These are phyloP conservation scores for Dryobates pubescens DNA, from an alignment of 2,797 vertebrate species.

Conservation along the genomic window DNA sequence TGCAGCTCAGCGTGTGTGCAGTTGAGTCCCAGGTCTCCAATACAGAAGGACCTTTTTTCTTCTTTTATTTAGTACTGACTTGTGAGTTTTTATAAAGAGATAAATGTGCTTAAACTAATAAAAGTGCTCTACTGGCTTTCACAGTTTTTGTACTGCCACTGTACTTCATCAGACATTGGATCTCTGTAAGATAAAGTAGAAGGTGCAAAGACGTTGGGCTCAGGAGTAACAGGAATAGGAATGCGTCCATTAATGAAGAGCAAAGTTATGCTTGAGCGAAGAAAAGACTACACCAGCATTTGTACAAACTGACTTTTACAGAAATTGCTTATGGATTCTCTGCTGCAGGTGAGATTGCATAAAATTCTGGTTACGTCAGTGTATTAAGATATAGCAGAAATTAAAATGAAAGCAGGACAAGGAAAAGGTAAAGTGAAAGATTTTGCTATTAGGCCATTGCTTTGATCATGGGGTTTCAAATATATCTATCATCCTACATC, in stretches of 20 bases:
- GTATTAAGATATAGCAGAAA: slow-evolving; percentile 66
- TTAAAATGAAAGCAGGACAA: slow-evolving; percentile 70
- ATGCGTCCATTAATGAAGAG: neutral
- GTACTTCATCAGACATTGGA: neutral
- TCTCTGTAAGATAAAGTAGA: neutral
- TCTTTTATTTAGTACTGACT: neutral
- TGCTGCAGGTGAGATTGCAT: slow-evolving; percentile 12
- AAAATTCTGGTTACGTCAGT: slow-evolving; percentile 31
- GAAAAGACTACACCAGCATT: neutral
- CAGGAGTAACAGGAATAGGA: neutral
- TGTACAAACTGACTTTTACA: slow-evolving; percentile 30
- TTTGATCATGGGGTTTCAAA: slow-evolving; percentile 77
- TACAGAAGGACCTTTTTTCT: neutral
- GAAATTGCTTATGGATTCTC: slow-evolving; percentile 60
- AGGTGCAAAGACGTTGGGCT: neutral
- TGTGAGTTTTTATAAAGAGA: neutral
- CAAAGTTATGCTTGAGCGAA: neutral
- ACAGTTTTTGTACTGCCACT: neutral
- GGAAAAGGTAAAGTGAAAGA: slow-evolving; percentile 72
- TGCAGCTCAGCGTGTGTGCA: neutral
- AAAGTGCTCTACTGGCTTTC: neutral
- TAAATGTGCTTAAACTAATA: neutral
- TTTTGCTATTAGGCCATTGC: slow-evolving; percentile 71
- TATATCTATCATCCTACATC: slow-evolving; percentile 70
- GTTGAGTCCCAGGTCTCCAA: neutral